Conservation (phyloP, 2,888 invertebrate species). For the Drosophila birchii region DNA sequence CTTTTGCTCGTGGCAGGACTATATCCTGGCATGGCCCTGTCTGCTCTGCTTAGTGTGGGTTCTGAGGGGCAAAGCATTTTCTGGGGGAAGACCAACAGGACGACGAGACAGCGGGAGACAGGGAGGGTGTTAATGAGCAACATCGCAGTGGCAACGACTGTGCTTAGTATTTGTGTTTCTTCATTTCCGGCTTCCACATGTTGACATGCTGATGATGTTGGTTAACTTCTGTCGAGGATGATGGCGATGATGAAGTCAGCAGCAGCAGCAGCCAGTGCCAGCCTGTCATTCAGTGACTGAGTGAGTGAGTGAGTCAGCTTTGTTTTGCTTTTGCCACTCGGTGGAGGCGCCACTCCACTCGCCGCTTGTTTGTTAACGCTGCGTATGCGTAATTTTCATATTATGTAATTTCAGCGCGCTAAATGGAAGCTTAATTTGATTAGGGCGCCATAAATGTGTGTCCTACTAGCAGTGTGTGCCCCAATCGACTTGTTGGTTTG, state of each 20-base stretch:
- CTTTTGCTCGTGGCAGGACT: constrained; percentile 15
- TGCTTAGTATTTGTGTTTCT: constrained; percentile 76
- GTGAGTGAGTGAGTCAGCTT: constrained; percentile 64
- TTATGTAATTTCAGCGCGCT: constrained; percentile 77
- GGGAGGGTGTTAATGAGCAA: constrained; percentile 72
- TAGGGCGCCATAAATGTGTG: constrained; percentile 72
- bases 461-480: constrained; percentile 33
- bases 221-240: constrained; percentile 45
- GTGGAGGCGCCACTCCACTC: constrained; percentile 25
- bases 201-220: constrained; percentile 70
- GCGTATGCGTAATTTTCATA: constrained; percentile 80
- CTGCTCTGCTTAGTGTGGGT: constrained; percentile 9
- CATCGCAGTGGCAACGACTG: constrained; percentile 72
- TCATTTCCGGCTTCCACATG: constrained; percentile 81
- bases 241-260: constrained; percentile 56
- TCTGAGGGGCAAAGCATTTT: constrained; percentile 13
- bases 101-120: constrained; percentile 9
- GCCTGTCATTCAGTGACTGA: constrained; percentile 36
- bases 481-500: constrained; percentile 47
- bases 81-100: constrained; percentile 1
- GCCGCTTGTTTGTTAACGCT: constrained; percentile 45
- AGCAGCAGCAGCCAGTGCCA: constrained; percentile 26
- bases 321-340: constrained; percentile 47
- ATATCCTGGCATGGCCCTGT: constrained; percentile 22
- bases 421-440: constrained; percentile 77